Percentiles rank a stretch among this genome's conserved stretches.
Evolutionary conservation across 2,113 vertebrate genomes (phyloP).

Genomic region (Platichthys flesus): DNA sequence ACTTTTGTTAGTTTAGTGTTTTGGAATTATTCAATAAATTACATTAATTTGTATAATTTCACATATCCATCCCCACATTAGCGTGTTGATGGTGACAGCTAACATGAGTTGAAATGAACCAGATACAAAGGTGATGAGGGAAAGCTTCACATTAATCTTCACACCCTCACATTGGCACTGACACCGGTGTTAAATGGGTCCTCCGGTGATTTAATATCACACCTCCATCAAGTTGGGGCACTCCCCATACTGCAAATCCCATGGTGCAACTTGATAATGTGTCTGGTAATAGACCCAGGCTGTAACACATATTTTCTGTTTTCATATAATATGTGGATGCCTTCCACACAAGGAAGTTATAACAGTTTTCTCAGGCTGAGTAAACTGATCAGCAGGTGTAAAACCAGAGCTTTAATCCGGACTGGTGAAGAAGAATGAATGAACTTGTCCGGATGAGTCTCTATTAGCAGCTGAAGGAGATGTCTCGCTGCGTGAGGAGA

Average conservation of each 20-base stretch:
- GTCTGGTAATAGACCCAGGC: neutral
- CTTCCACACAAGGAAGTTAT: neutral
- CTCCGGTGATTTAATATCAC: neutral
- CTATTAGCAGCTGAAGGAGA: constrained; percentile 34
- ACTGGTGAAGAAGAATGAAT: neutral
- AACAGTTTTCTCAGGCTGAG: neutral
- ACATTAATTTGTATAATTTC: neutral
- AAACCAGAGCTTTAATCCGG: neutral
- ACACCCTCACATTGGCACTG: neutral
- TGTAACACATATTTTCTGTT: neutral
- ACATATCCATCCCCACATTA: neutral
- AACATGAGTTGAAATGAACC: neutral
- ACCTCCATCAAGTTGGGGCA: neutral
- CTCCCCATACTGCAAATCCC: neutral
- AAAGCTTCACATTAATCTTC: neutral
- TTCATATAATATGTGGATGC: neutral
- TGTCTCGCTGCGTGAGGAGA: neutral
- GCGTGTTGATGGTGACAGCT: neutral
- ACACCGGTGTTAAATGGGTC: neutral
- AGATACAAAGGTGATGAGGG: neutral
- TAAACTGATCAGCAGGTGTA: neutral
- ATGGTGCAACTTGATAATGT: neutral
- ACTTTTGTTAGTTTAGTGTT: no score
- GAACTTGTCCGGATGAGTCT: neutral
- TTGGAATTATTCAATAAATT: no score